Percentiles rank a stretch among this genome's conserved stretches.
Evolutionary conservation across 1,140 invertebrate genomes (phyloP).

Genomic region (Parasteatoda tepidariorum): DNA sequence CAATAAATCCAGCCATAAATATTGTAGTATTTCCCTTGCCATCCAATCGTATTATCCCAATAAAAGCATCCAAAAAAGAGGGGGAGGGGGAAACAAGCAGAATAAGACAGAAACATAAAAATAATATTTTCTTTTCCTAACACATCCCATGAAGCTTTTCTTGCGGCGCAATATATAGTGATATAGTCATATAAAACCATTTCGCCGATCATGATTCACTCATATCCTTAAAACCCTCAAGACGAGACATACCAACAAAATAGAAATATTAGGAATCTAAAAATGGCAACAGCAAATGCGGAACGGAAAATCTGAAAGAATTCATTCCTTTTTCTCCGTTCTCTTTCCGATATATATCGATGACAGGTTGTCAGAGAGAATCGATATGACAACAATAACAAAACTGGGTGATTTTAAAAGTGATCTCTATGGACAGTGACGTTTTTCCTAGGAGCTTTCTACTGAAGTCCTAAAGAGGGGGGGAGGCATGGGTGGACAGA

Average conservation of each 20-base stretch:
- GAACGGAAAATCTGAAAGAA: constrained; percentile 24
- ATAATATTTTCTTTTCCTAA: constrained; percentile 19
- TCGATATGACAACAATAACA: constrained; percentile 55
- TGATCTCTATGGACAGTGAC: constrained; percentile 57
- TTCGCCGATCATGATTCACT: constrained; percentile 50
- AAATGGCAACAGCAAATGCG: constrained; percentile 24
- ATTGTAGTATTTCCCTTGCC: constrained; percentile 42
- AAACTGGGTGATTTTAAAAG: constrained; percentile 58
- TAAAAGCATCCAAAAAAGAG: constrained; percentile 13
- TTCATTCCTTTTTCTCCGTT: constrained; percentile 3
- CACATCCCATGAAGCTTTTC: constrained; percentile 17
- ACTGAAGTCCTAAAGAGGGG: neutral
- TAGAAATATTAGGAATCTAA: neutral
- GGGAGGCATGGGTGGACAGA: neutral
- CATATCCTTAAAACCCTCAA: constrained; percentile 46
- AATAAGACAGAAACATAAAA: neutral
- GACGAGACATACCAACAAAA: constrained; percentile 16
- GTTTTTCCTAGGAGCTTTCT: constrained; percentile 8
- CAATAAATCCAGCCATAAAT: constrained; percentile 58
- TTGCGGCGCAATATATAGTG: constrained; percentile 49
- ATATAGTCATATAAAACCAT: constrained; percentile 57
- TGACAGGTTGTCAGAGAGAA: constrained; percentile 56
- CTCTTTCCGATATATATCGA: constrained; percentile 42
- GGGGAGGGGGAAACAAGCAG: constrained; percentile 2
- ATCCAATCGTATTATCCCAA: constrained; percentile 56